Evolutionary conservation across 2,113 vertebrate genomes (phyloP), one percentile per base, ranked within the genome.

Genomic region (Felis catus): DNA sequence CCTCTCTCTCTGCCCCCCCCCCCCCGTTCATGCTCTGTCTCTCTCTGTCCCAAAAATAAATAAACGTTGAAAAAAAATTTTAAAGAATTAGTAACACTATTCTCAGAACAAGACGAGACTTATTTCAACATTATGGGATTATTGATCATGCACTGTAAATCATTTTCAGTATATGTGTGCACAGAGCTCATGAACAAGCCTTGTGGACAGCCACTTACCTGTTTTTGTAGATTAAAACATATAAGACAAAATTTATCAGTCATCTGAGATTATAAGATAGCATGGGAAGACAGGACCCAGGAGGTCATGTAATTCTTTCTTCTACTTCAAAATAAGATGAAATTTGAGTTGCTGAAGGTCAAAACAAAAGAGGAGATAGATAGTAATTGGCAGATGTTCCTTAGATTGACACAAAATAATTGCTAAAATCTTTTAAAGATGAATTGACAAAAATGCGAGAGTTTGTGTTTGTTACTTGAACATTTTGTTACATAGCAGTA

Each of bases 371-470:
- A n/a, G 68, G 19, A 73, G 14, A 45, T n/a, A 85, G 23, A 68
- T 55, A 85, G 45, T 78, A 66, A 85, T 15, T 84, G 31, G 29
- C 39, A 97, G n/a, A 71, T 92, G 0, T 88, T 88, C 21, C 19
- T 66, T 88, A 58, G 29, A 61, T 58, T 79, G 45, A 13, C 39
- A 93, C 36, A 80, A 66, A 83, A 93, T 16, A 53, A 82, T 71
- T 78, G 18, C 66, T 80, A 80, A 89, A 92, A 94, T 85, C 16
- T 95, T 88, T 84, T 70, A 95, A 94, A 74, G 13, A 21, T 83
- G 39, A 74, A n/a, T 39, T 85, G 73, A 81, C 61, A 83, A 84
- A 94, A 91, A 92, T 76, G 74, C 16, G 65, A 87, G 7, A 78
- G 10, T 85, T 82, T 51, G 19, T 63, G 8, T 91, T 61, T 95